Conservation (phyloP, 35 echinoderm and acorn worm species). For the Diadema setosum region DNA sequence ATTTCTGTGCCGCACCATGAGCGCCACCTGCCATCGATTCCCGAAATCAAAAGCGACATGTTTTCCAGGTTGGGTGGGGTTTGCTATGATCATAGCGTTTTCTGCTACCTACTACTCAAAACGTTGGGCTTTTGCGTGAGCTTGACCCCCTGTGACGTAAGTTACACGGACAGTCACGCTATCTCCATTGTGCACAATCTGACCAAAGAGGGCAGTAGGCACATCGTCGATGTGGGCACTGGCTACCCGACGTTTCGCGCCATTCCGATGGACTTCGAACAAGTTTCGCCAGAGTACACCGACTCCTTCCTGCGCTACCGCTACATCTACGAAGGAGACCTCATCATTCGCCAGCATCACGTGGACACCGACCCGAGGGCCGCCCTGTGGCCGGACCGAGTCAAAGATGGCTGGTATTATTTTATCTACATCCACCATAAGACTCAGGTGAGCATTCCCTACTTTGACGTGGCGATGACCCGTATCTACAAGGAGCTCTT, state of each 20-base stretch:
- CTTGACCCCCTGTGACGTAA: constrained; percentile 31
- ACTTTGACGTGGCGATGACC: background rate
- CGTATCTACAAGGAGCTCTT: background rate
- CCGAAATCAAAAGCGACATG: constrained; percentile 44
- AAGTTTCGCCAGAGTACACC: constrained; percentile 26
- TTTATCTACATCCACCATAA: background rate
- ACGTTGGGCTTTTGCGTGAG: constrained; percentile 34
- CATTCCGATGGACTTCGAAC: constrained; percentile 57
- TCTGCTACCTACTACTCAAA: constrained; percentile 17
- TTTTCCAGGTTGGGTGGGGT: constrained; percentile 37
- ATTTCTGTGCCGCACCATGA: background rate
- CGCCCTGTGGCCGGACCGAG: background rate
- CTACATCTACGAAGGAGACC: constrained; percentile 28
- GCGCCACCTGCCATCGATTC: constrained; percentile 24
- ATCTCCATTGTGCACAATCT: constrained; percentile 23
- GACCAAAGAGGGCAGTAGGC: constrained; percentile 4
- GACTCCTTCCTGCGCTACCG: constrained; percentile 39
- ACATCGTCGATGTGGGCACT: constrained; percentile 62
- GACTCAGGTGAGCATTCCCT: background rate
- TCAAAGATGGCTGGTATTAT: background rate
- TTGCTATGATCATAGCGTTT: constrained; percentile 37
- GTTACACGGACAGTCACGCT: background rate
- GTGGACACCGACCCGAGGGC: background rate
- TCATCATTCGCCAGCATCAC: constrained; percentile 13
- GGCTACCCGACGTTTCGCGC: constrained; percentile 58